Conservation (phyloP, 2,797 vertebrate genomes). For the Meriones psammophilus region DNA sequence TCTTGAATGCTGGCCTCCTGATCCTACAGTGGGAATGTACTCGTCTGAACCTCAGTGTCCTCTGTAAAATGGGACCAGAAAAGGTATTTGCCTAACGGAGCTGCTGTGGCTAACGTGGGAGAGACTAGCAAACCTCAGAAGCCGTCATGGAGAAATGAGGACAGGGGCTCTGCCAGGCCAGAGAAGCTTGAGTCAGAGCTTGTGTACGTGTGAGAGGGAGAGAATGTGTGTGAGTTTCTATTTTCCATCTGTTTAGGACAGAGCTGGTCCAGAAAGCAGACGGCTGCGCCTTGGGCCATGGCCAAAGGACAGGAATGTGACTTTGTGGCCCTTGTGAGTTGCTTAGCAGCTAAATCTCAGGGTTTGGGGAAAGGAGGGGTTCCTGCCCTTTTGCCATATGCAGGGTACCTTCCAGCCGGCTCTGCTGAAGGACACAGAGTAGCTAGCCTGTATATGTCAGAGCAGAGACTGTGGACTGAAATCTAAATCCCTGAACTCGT, state of each 20-base stretch:
- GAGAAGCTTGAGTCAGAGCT: background rate
- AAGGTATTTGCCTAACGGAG: background rate
- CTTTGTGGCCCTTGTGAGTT: background rate
- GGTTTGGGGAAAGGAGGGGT: background rate
- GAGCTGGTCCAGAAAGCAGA: background rate
- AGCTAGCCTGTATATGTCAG: background rate
- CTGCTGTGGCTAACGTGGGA: background rate
- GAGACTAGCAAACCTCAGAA: background rate
- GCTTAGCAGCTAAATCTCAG: background rate
- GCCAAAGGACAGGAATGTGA: background rate
- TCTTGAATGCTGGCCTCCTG: background rate
- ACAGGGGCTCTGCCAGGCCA: background rate
- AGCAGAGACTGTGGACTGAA: no score
- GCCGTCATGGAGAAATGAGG: background rate
- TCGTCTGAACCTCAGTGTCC: background rate
- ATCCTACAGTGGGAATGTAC: background rate
- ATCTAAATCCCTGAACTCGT: conserved; percentile 11
- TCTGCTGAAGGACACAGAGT: rapidly evolving
- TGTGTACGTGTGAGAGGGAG: background rate
- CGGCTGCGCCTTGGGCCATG: background rate
- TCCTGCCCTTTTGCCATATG: background rate
- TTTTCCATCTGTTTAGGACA: conserved; percentile 7
- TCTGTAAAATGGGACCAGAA: background rate
- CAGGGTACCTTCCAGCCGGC: background rate
- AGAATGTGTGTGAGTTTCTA: background rate